These are phyloP conservation scores for Magallana gigas DNA, from an alignment of 1,140 invertebrate genomes.

Conservation along the genomic window DNA sequence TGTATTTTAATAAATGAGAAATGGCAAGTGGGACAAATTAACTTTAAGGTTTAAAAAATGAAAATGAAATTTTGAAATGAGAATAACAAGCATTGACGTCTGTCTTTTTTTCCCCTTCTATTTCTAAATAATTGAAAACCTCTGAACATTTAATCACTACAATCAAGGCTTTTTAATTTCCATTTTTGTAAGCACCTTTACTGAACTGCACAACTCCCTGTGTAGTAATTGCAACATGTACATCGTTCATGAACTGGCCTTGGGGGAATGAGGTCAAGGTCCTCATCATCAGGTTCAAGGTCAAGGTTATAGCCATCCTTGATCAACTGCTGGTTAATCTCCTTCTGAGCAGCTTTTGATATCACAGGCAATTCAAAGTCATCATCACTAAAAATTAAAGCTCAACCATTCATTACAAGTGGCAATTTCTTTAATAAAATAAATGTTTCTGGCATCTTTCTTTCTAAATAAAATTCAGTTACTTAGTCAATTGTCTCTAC, in stretches of 20 bases:
- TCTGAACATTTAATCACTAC: too few species aligned
- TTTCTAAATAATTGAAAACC: too few species aligned
- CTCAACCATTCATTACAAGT: too few species aligned
- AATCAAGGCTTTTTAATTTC: too few species aligned
- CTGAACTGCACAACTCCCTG: constrained; percentile 53
- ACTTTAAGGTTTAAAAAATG: too few species aligned
- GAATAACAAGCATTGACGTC: not conserved
- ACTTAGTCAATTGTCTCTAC: too few species aligned
- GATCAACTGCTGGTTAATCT: constrained; percentile 78
- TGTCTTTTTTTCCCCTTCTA: not conserved
- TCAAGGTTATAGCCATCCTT: constrained; percentile 80
- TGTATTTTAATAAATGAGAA: too few species aligned
- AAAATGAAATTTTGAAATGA: too few species aligned
- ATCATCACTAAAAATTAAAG: constrained; percentile 72
- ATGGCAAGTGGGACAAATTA: too few species aligned
- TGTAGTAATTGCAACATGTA: constrained; percentile 76
- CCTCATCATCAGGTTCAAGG: constrained; percentile 83
- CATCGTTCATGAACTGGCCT: constrained; percentile 79
- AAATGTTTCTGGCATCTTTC: too few species aligned
- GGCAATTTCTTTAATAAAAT: too few species aligned
- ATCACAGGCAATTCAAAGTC: constrained; percentile 76
- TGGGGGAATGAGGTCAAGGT: constrained; percentile 81
- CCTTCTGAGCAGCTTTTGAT: constrained; percentile 73
- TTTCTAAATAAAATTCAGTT: too few species aligned
- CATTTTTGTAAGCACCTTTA: constrained; percentile 16